Evolutionary conservation across 1,140 invertebrate genomes (phyloP), one percentile per base, ranked within the genome.

Genomic region (Helicorthomorpha holstii): DNA sequence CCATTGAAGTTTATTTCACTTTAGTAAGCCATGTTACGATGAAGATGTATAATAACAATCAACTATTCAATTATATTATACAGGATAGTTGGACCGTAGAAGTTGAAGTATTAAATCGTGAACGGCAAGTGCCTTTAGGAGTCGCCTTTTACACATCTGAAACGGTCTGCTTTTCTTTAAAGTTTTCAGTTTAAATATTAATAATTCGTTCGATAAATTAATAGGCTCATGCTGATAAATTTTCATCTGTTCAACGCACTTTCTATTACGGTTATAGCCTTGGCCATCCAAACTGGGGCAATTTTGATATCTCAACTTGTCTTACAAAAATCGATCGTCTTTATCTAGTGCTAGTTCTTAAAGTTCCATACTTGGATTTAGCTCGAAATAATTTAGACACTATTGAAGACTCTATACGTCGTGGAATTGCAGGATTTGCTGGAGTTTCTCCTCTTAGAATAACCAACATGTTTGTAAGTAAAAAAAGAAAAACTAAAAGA

Each of bases 401-500:
- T 19, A 58, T 57, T 22, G 54, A 61, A 45, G 64, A 67, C 44
- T 65, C 63, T 26, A 63, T 67, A 48, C 58, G 64, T 19, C 55
- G 63, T 49, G 63, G 60, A n/a, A 60, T 67, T 34, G 64, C 64
- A 23, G 63, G 63, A 34, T 57, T 67, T 21, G 64, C 64, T 25
- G 63, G 63, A 26, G 63, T 67, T 41, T 66, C 65, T n/a, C 61
- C 65, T 0, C 56, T 67, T 4, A 54, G 64, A 49, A 60, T 66
- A 25, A 64, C 62, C 22, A 61, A 66, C 52, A 52, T 67, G 2
- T 62, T 62, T 52, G 64, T 66, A 56, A 62, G 62, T 51, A 43
- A 48, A 46, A 7, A 4, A 7, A 46, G 7, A 10, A 12, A 7
- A 22, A 46, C 19, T 46, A 46, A 25, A 41, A 12, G 12, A 41